Percentiles rank a stretch among this genome's conserved stretches.
These are phyloP conservation scores for Xestoiulus laeticollis DNA, from an alignment of 2,888 invertebrate genomes.

Conservation along the genomic window DNA sequence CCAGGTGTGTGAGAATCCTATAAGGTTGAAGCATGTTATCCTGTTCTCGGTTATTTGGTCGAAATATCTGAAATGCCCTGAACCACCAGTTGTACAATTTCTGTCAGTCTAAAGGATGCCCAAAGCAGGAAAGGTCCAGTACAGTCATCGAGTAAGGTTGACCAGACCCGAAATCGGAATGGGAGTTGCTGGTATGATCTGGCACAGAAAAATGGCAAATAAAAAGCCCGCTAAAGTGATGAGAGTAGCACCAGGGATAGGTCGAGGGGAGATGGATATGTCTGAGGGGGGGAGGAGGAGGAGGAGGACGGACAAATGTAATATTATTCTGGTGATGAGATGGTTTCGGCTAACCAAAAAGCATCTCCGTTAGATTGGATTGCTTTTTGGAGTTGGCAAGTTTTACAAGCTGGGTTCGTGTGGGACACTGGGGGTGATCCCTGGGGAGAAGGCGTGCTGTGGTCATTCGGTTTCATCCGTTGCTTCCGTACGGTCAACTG, in stretches of 20 bases:
- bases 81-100: background rate
- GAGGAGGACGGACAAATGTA: background rate
- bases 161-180: background rate
- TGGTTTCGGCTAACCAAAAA: conserved; percentile 34
- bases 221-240: background rate
- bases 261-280: background rate
- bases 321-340: conserved; percentile 17
- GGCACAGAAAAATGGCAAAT: background rate
- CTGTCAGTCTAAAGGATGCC: background rate
- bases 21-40: too few species aligned
- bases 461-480: conserved; percentile 5
- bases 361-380: conserved; percentile 33
- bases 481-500: background rate
- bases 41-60: too few species aligned
- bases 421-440: background rate
- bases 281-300: background rate
- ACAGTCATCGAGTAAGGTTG: background rate
- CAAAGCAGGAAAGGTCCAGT: background rate
- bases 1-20: too few species aligned
- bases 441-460: background rate
- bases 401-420: background rate
- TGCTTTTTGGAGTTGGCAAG: background rate
- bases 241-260: background rate
- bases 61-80: too few species aligned
- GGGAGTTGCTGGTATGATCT: background rate